A percentile compares a stretch with the other conserved stretches of the same genome.
Conservation (phyloP, 2,797 vertebrate genomes). For the Pelochelys cantorii region DNA sequence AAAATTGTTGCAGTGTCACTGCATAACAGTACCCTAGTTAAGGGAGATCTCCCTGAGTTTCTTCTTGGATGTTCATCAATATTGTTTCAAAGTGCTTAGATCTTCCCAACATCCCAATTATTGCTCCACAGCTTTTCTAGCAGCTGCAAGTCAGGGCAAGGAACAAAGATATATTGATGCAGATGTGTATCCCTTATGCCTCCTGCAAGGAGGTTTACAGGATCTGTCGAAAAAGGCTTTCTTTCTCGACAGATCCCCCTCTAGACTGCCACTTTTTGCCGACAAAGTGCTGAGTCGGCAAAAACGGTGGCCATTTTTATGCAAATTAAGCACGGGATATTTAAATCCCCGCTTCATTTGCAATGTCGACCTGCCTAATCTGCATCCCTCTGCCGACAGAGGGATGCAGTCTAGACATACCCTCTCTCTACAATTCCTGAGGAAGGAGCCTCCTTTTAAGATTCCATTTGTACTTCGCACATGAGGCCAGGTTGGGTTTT, state of each 20-base stretch:
- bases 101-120: not conserved
- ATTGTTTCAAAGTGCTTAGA: not conserved
- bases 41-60: not conserved
- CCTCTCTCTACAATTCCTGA: not conserved
- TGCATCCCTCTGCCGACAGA: too few species aligned
- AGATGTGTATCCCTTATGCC: not conserved
- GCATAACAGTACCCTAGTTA: not conserved
- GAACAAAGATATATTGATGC: not conserved
- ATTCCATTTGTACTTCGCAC: not conserved
- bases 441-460: not conserved
- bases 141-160: not conserved
- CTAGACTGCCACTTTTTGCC: too few species aligned
- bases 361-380: too few species aligned
- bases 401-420: too few species aligned
- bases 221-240: too few species aligned
- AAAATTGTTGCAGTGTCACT: too few species aligned
- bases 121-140: not conserved
- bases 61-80: not conserved
- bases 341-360: too few species aligned
- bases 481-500: not conserved
- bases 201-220: too few species aligned
- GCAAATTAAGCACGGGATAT: too few species aligned
- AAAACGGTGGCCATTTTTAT: too few species aligned
- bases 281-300: too few species aligned
- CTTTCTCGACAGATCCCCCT: too few species aligned